A percentile compares a stretch with the other conserved stretches of the same genome.
phyloP scores from a whole-genome alignment of 1,140 invertebrate genomes.

The Heliconius hewitsoni region DNA sequence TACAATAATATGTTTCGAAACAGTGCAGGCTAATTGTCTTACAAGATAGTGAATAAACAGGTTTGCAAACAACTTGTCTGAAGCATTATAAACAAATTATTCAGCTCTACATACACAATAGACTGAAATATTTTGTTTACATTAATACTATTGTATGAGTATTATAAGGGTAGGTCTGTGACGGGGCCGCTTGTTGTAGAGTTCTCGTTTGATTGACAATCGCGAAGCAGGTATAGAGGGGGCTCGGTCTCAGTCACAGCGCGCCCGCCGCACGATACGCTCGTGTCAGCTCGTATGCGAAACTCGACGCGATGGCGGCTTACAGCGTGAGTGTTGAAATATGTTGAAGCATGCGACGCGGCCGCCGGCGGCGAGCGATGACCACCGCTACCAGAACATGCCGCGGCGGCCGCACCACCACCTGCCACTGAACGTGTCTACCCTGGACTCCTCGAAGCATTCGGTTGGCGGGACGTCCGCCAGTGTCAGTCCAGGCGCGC shows the following conservation, averaged over 20 bases:
- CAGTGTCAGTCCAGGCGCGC: slow-evolving; percentile 79
- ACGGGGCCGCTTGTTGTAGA: slow-evolving; percentile 31
- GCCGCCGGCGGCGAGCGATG: slow-evolving; percentile 76
- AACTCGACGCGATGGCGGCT: slow-evolving; percentile 65
- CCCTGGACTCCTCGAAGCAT: slow-evolving; percentile 86
- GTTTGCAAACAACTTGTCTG: slow-evolving; percentile 42
- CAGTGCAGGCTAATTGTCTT: background rate
- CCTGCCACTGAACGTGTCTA: slow-evolving; percentile 86
- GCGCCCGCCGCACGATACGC: slow-evolving; percentile 58
- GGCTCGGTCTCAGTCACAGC: slow-evolving; percentile 54
- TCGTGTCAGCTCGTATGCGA: slow-evolving; percentile 44
- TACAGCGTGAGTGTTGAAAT: slow-evolving; percentile 64
- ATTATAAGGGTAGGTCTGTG: slow-evolving; percentile 48
- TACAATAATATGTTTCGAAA: background rate
- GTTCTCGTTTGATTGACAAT: slow-evolving; percentile 60
- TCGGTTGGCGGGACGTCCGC: slow-evolving; percentile 85
- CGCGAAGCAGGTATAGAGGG: slow-evolving; percentile 51
- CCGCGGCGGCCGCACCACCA: slow-evolving; percentile 80
- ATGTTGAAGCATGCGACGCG: slow-evolving; percentile 81
- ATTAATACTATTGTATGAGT: slow-evolving; percentile 37
- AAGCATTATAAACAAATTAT: slow-evolving; percentile 19
- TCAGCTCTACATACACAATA: slow-evolving; percentile 14
- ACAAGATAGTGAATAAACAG: background rate
- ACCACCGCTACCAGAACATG: slow-evolving; percentile 80
- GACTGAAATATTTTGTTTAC: slow-evolving; percentile 32